Evolutionary conservation across 2,797 vertebrate genomes (phyloP).

Genomic region (Nothura maculosa): DNA sequence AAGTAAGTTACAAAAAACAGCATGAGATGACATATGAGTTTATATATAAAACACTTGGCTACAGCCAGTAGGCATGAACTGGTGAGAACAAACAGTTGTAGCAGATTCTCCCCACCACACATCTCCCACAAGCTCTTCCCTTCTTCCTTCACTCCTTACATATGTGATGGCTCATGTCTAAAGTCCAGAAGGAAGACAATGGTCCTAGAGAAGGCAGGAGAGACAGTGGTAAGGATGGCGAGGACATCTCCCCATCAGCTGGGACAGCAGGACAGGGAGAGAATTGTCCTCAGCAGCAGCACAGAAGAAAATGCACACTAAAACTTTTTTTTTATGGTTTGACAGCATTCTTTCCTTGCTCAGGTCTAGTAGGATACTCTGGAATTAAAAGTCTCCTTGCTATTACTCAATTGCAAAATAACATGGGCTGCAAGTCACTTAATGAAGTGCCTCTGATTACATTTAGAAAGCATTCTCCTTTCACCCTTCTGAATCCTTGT

Average conservation of each 20-base stretch:
- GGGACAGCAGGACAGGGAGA: neutral
- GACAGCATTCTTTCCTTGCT: neutral
- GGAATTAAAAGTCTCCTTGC: neutral
- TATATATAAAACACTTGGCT: neutral
- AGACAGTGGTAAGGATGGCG: neutral
- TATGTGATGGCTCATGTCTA: accelerated
- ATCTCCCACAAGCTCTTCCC: neutral
- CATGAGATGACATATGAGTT: neutral
- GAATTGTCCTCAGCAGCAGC: accelerated
- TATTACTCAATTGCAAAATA: neutral
- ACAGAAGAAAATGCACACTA: neutral
- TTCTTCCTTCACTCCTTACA: neutral
- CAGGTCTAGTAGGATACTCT: neutral
- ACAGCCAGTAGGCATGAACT: neutral
- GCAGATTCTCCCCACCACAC: neutral
- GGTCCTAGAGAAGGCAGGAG: accelerated
- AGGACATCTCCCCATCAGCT: neutral
- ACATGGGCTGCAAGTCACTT: neutral
- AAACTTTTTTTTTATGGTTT: neutral
- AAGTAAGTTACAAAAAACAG: neutral
- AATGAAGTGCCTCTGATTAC: neutral
- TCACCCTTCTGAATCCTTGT: neutral
- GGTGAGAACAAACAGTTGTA: neutral
- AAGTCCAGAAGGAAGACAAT: neutral
- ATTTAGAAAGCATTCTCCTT: neutral